Evolutionary conservation across 92 coral and sea anemone genomes (phyloP), one percentile per base, ranked within the genome.

Genomic region (Parazoanthus atlanticus): DNA sequence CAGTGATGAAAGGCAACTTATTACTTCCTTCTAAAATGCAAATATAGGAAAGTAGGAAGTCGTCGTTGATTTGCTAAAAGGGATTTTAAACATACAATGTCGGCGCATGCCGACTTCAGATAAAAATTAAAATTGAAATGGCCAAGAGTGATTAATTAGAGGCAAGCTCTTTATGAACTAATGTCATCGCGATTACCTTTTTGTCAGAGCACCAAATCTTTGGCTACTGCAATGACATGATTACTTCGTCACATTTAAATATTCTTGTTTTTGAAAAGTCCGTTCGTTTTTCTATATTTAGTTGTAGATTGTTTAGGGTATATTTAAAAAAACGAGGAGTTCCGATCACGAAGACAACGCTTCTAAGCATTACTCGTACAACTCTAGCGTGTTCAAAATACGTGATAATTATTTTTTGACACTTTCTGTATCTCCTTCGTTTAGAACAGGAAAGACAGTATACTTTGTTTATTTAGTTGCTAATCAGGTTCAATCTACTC

Each of bases 71-170:
- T 84, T 72, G 87, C 77, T 49, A 40, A 71, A 43, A 69, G 78
- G 69, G 77, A 69, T 34, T 41, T 71, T 84, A 46, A 30, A 17
- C 78, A 84, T 69, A 84, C 87, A 84, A 84, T 84, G 79, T 66
- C 72, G 76, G 76, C 76, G 66, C 28, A 67, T 40, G 76, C 74
- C 40, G 66, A 41, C 78, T 72, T 84, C 66, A 29, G 64, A 70
- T n/a, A 83, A 13, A 32, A 84, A 84, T 84, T 29, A 47, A 43
- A 69, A 84, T 46, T 74, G 74, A 67, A 41, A 70, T 84, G 5
- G 17, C 33, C 87, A 70, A 70, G 64, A 46, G 49, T 43, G 32
- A 84, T 83, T 84, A 71, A 72, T 84, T 84, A 71, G 38, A 71
- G 28, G 78, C 29, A 71, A 75, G 52, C 40, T 46, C n/a, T 26